Percentiles rank a stretch among this genome's conserved stretches.
These are phyloP conservation scores for Scaptomyza caliginosa DNA, from an alignment of 2,888 invertebrate genomes.

Conservation along the genomic window DNA sequence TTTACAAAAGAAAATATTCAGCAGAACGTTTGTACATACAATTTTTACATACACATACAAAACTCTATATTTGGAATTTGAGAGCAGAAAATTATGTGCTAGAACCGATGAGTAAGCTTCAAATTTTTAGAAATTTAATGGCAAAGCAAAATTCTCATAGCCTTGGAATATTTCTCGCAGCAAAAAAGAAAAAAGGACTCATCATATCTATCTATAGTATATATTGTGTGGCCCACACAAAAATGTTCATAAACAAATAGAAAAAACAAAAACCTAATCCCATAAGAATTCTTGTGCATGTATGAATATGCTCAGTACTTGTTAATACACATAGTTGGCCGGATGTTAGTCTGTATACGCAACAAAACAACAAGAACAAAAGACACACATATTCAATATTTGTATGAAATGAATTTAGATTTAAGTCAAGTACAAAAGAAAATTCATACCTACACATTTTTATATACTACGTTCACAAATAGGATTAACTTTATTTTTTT, in stretches of 20 bases:
- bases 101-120: slow-evolving; percentile 31
- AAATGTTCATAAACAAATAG: slow-evolving; percentile 3
- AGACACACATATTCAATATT: too few relatives aligned
- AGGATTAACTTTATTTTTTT: neutral
- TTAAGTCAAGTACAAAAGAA: neutral
- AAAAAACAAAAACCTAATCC: slow-evolving; percentile 1
- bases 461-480: neutral
- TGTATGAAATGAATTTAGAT: too few relatives aligned
- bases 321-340: slow-evolving; percentile 20
- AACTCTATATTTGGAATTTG: slow-evolving; percentile 49
- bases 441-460: slow-evolving; percentile 2
- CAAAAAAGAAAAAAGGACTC: too few relatives aligned
- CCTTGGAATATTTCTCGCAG: slow-evolving; percentile 48
- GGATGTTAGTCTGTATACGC: slow-evolving; percentile 28
- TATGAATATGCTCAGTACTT: neutral
- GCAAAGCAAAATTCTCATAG: slow-evolving; percentile 48
- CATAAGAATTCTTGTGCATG: neutral
- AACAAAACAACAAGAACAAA: slow-evolving; percentile 7
- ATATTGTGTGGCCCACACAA: slow-evolving; percentile 21
- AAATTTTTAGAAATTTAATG: slow-evolving; percentile 33
- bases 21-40: neutral
- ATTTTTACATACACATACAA: slow-evolving; percentile 12
- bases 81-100: slow-evolving; percentile 20
- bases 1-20: slow-evolving; percentile 19
- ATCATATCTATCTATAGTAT: too few relatives aligned